These are phyloP conservation scores for Delia radicum DNA, from an alignment of 1,140 invertebrate species.

Conservation along the genomic window DNA sequence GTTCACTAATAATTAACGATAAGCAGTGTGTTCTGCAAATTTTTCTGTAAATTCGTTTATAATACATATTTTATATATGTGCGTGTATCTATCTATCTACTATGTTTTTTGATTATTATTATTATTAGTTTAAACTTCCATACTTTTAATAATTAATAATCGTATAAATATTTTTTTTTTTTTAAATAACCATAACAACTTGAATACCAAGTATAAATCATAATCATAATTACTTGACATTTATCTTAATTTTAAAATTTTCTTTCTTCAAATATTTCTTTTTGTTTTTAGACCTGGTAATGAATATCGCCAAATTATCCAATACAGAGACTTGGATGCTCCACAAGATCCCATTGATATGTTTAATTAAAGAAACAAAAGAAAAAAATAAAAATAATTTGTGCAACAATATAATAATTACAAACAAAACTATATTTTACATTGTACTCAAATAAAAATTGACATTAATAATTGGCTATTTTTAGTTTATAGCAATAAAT, in stretches of 20 bases:
- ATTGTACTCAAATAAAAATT: neutral
- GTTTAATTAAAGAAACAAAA: constrained; percentile 19
- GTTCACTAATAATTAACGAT: too few relatives aligned
- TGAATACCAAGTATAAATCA: too few relatives aligned
- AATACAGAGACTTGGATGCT: constrained; percentile 89
- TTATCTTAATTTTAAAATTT: constrained; percentile 17
- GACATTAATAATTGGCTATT: too few relatives aligned
- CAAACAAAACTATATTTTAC: neutral
- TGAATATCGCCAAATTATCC: constrained; percentile 82
- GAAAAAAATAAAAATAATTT: neutral
- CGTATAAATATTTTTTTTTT: neutral
- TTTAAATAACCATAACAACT: neutral
- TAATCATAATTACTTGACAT: neutral
- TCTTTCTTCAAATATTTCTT: constrained; percentile 14
- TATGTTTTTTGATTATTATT: neutral
- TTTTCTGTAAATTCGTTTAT: constrained; percentile 2
- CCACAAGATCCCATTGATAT: constrained; percentile 70
- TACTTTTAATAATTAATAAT: neutral
- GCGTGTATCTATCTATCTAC: neutral
- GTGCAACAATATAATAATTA: constrained; percentile 1
- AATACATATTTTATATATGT: neutral
- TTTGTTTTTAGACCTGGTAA: constrained; percentile 66
- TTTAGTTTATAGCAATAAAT: constrained; percentile 5
- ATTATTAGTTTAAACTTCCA: neutral
- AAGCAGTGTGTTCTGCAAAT: neutral